Conservation (phyloP, 2,797 vertebrate species). For the Spinus olivaceus region DNA sequence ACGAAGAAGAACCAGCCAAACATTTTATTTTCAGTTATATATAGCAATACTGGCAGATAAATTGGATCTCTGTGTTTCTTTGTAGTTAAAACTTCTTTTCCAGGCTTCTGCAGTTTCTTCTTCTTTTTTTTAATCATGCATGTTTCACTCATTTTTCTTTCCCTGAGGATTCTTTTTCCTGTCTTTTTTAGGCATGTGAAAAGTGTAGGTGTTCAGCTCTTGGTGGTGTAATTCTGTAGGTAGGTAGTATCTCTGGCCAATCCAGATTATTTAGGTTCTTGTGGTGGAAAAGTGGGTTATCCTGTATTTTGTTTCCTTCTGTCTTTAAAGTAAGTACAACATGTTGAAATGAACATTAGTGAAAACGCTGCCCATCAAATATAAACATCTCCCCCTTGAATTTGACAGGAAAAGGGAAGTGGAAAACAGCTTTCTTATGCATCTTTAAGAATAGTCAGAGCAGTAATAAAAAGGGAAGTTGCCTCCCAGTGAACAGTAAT, state of each 20-base stretch:
- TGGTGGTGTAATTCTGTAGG: neutral
- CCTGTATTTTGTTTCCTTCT: neutral
- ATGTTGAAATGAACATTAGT: neutral
- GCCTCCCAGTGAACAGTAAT: neutral
- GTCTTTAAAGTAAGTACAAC: neutral
- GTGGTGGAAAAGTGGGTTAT: neutral
- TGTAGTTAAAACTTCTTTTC: neutral
- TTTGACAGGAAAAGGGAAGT: neutral
- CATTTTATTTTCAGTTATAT: neutral
- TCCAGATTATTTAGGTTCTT: neutral
- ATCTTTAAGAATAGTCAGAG: neutral
- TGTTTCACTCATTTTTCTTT: neutral
- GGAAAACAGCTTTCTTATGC: neutral
- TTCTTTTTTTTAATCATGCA: rapidly evolving
- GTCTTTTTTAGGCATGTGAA: neutral
- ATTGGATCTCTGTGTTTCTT: neutral
- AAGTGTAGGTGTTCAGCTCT: neutral
- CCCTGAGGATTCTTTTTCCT: neutral
- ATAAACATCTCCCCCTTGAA: neutral
- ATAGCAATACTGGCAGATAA: neutral
- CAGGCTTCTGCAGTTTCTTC: neutral
- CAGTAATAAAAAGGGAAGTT: neutral
- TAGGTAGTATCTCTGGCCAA: neutral
- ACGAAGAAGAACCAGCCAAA: neutral
- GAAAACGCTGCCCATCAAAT: neutral